Conservation (phyloP, 2,113 vertebrate genomes). For the Hucho hucho region DNA sequence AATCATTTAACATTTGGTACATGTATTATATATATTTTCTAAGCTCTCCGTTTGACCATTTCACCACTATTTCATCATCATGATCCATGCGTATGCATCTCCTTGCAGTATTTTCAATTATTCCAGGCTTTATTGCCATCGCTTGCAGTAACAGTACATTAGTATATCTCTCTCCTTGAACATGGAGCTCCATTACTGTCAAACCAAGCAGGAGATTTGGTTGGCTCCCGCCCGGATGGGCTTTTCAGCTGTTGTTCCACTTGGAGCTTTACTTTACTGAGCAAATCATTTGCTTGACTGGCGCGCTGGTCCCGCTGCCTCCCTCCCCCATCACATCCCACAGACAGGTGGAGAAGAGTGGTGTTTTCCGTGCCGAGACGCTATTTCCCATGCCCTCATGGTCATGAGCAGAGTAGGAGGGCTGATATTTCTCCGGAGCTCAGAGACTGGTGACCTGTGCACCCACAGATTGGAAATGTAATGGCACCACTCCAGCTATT, state of each 20-base stretch:
- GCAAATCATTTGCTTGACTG: constrained; percentile 70
- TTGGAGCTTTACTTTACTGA: constrained; percentile 54
- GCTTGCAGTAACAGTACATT: background rate
- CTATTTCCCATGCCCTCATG: constrained; percentile 33
- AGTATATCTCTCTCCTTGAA: background rate
- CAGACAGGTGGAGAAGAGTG: constrained; percentile 9
- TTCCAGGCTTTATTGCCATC: no score
- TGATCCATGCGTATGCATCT: background rate
- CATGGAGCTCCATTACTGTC: no score
- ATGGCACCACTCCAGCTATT: no score
- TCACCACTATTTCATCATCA: no score
- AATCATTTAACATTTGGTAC: no score
- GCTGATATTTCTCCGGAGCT: constrained; percentile 28
- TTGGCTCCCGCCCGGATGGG: constrained; percentile 10
- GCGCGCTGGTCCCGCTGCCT: constrained; percentile 23
- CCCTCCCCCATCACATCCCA: constrained; percentile 5
- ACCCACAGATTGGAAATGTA: constrained; percentile 19
- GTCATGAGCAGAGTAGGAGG: constrained; percentile 39
- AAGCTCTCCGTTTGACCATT: no score
- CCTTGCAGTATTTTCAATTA: background rate
- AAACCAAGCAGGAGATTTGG: background rate
- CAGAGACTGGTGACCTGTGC: constrained; percentile 37
- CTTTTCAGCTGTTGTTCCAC: constrained; percentile 60
- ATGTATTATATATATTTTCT: no score
- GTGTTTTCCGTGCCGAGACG: background rate